Evolutionary conservation across 2,888 invertebrate species (phyloP).

Genomic region (Drymonia ruficornis): DNA sequence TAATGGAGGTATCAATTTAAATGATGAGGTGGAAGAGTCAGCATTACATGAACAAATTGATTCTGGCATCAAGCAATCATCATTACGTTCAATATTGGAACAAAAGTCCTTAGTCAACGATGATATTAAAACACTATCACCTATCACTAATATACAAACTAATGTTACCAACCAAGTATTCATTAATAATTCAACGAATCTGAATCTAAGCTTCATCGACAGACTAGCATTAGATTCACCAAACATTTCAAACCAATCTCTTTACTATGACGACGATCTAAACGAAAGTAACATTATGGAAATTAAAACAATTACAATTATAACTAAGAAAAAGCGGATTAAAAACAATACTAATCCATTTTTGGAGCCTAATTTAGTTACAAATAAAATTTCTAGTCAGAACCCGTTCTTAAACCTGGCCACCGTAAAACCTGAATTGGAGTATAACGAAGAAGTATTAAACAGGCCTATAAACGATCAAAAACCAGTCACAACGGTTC

Average conservation of each 20-base stretch:
- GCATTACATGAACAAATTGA: constrained; percentile 38
- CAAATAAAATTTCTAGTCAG: constrained; percentile 24
- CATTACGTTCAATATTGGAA: constrained; percentile 55
- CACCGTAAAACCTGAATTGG: constrained; percentile 51
- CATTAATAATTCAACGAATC: constrained; percentile 64
- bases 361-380: constrained; percentile 59
- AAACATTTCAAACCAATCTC: constrained; percentile 65
- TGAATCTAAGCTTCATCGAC: constrained; percentile 78
- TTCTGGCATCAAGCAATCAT: constrained; percentile 37
- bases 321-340: constrained; percentile 70
- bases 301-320: constrained; percentile 79
- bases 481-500: constrained; percentile 34
- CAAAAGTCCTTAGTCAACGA: constrained; percentile 54
- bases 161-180: constrained; percentile 69
- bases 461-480: constrained; percentile 40
- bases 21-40: constrained; percentile 34
- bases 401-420: constrained; percentile 66
- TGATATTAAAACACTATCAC: constrained; percentile 37
- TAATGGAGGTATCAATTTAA: background rate
- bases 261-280: constrained; percentile 77
- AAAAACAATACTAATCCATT: constrained; percentile 76
- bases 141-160: constrained; percentile 61
- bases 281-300: constrained; percentile 84
- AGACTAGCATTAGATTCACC: constrained; percentile 74
- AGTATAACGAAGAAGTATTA: constrained; percentile 58